Conservation (phyloP, 2,888 invertebrate genomes). For the Tipula unca region DNA sequence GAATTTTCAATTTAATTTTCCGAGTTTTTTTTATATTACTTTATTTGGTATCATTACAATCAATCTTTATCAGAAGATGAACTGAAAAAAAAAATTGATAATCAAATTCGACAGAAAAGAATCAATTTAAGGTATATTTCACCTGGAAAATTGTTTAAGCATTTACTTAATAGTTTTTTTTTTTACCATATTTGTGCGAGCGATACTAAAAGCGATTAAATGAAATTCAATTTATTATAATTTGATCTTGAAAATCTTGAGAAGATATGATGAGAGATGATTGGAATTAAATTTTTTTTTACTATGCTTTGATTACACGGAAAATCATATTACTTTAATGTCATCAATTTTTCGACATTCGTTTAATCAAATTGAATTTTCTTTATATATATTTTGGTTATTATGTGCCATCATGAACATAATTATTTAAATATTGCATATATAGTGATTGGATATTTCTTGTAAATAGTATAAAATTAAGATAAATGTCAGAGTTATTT, state of each 20-base stretch:
- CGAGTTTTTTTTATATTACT: neutral
- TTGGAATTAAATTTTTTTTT: neutral
- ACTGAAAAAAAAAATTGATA: neutral
- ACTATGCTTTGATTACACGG: neutral
- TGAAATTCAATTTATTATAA: neutral
- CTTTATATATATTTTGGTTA: neutral
- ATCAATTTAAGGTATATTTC: neutral
- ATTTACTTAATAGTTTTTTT: neutral
- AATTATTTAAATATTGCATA: neutral
- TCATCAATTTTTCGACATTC: neutral
- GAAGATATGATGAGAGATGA: neutral
- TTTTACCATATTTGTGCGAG: neutral
- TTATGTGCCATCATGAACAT: no score
- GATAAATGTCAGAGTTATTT: neutral
- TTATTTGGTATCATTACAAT: neutral
- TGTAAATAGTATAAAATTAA: neutral
- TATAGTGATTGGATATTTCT: neutral
- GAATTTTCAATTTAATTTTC: slow-evolving; percentile 9
- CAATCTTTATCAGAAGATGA: neutral
- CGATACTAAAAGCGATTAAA: neutral
- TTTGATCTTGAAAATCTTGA: neutral
- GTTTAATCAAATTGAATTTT: neutral
- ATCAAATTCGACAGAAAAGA: neutral
- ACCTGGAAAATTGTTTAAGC: neutral
- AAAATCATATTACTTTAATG: neutral